Evolutionary conservation across 92 coral and sea anemone genomes (phyloP), one percentile per base, ranked within the genome.

Genomic region (Plumapathes pennacea): DNA sequence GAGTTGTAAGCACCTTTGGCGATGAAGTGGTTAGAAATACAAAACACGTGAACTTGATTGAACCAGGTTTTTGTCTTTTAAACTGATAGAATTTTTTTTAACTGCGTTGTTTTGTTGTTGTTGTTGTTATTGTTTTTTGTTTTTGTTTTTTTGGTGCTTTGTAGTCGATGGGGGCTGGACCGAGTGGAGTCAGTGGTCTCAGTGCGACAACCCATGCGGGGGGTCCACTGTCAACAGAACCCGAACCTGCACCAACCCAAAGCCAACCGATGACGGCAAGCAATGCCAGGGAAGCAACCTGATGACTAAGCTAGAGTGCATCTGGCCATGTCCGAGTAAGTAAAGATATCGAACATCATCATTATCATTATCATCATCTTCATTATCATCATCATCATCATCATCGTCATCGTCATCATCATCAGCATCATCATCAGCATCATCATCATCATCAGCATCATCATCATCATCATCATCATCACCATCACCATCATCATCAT

Each of bases 121-220:
- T n/a, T n/a, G n/a, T n/a, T n/a, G n/a, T n/a, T n/a, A n/a, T n/a
- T n/a, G n/a, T n/a, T n/a, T n/a, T n/a, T n/a, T n/a, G n/a, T n/a
- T n/a, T n/a, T n/a, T n/a, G n/a, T n/a, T n/a, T n/a, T n/a, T n/a
- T n/a, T n/a, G n/a, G n/a, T n/a, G n/a, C 36, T 22, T 48, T 76
- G 9, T 46, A 91, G 97, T 91, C 42, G 73, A 78, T 50, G 97
- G 97, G 1, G 92, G 92, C 33, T 91, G 69, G 58, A 71, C 89
- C 2, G 97, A 91, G 46, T 91, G 97, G 97, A 75, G 86, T 50
- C 97, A 91, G 40, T 91, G 97, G 97, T 80, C 92, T 4, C 90
- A 72, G 31, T 91, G 97, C 52, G 92, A 84, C 6, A 88, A 83
- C 47, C 90, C 95, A 7, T 91, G 97, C 38, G 96, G 97, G 52